Evolutionary conservation across 2,888 invertebrate species (phyloP), one percentile per base, ranked within the genome.

Genomic region (Hypercompe scribonia): DNA sequence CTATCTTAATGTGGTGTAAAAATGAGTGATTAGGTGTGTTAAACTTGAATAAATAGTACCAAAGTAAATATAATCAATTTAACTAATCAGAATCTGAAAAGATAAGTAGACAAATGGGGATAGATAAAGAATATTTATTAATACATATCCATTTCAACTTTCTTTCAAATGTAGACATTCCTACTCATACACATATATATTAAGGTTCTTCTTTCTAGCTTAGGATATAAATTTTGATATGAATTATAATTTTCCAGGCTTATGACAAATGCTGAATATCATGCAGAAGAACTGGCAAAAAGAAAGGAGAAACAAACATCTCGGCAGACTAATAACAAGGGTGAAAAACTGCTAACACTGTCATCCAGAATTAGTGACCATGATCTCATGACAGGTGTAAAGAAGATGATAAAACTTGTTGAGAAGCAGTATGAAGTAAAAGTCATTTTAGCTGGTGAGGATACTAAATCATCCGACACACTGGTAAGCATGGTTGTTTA

Each of bases 371-470:
- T 97, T 76, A 96, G 96, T 11, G 96, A 97, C 65, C 96, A 97
- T 91, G 97, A 98, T 91, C 94, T 97, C 65, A 92, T 96, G 86
- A 96, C 96, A 13, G 95, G 96, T 76, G 90, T 97, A 0, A 97
- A 96, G 76, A 97, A 97, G 88, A 96, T 97, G 81, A 78, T 91
- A 1, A 97, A 97, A 91, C 96, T 97, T 94, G 84, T 97, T 13
- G 91, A 92, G n/a, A 97, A 97, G 85, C 95, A 95, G 15, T 96
- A 96, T 91, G 97, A 97, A 94, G 96, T 97, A 7, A 93, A 95
- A 87, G 92, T 97, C 67, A 91, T 96, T 50, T 95, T 97, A 73
- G 93, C 94, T 83, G 96, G 96, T 24, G 95, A 95, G 75, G 90
- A 89, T 74, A 93, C 91, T 80, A 92, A 92, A 46, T 85, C 92